Conservation (phyloP, 2,888 invertebrate genomes). For the Mellilla xanthometata region DNA sequence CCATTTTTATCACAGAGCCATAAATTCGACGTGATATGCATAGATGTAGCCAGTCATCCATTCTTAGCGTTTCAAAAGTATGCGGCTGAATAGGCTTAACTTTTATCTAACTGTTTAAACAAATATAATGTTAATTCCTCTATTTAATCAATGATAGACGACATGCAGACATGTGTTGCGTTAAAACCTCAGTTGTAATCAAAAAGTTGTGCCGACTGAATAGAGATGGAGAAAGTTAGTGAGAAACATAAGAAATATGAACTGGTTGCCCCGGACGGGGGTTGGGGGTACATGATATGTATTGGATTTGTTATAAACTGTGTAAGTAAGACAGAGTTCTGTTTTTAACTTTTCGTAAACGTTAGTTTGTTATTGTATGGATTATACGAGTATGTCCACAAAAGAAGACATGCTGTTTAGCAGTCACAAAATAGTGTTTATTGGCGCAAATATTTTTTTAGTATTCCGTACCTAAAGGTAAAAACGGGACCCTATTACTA, state of each 20-base stretch:
- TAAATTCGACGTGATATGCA: no score
- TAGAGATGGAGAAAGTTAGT: slow-evolving; percentile 11
- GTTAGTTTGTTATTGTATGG: no score
- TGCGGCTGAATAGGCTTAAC: slow-evolving; percentile 16
- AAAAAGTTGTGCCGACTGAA: slow-evolving; percentile 4
- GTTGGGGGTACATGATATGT: slow-evolving; percentile 87
- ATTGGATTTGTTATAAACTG: slow-evolving; percentile 81
- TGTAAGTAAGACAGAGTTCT: slow-evolving; percentile 70
- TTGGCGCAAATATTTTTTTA: no score
- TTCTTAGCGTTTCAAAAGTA: no score
- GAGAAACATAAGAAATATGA: slow-evolving; percentile 43
- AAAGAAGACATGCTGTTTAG: no score
- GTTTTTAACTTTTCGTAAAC: no score
- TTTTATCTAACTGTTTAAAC: slow-evolving; percentile 19
- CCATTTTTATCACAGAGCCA: no score
- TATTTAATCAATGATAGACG: slow-evolving; percentile 26
- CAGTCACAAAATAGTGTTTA: no score
- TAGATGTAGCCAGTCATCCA: no score
- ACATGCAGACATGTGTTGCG: background rate
- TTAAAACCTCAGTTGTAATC: slow-evolving; percentile 12
- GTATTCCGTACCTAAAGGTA: no score
- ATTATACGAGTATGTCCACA: no score
- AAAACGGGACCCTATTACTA: no score
- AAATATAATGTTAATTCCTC: slow-evolving; percentile 20
- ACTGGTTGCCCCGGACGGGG: slow-evolving; percentile 83